These are phyloP conservation scores for Siniperca obscura DNA, from an alignment of 2,797 vertebrate genomes.

Conservation along the genomic window DNA sequence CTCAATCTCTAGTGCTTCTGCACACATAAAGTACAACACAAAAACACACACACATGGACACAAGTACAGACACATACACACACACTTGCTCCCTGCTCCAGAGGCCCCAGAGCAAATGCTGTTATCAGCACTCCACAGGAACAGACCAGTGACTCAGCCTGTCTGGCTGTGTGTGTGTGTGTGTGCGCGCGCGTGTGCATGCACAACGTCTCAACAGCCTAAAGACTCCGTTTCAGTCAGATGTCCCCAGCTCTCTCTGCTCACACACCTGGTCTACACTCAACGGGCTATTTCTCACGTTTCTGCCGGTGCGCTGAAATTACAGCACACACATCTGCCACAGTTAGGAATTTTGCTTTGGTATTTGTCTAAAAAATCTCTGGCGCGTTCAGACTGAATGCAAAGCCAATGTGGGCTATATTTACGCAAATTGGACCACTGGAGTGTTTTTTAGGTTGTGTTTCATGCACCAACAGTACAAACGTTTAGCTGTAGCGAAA, in stretches of 20 bases:
- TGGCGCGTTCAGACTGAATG: background rate
- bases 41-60: conserved; percentile 28
- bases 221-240: conserved; percentile 62
- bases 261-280: conserved; percentile 41
- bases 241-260: conserved; percentile 50
- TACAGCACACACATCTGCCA: conserved; percentile 4
- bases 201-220: conserved; percentile 36
- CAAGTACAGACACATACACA: conserved; percentile 18
- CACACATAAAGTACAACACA: conserved; percentile 50
- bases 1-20: conserved; percentile 46
- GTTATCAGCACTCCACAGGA: conserved; percentile 80
- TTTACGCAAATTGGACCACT: background rate
- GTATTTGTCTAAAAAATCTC: background rate
- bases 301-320: background rate
- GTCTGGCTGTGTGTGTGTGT: conserved; percentile 39
- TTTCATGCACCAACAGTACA: background rate
- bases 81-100: conserved; percentile 34
- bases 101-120: conserved; percentile 69
- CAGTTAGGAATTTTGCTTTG: background rate
- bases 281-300: conserved; percentile 10
- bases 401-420: background rate
- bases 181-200: conserved; percentile 12
- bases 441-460: background rate
- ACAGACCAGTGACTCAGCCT: conserved; percentile 73
- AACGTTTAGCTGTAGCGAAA: background rate